These are phyloP conservation scores for Acanthosepion esculentum DNA, from an alignment of 2,888 invertebrate species.

Conservation along the genomic window DNA sequence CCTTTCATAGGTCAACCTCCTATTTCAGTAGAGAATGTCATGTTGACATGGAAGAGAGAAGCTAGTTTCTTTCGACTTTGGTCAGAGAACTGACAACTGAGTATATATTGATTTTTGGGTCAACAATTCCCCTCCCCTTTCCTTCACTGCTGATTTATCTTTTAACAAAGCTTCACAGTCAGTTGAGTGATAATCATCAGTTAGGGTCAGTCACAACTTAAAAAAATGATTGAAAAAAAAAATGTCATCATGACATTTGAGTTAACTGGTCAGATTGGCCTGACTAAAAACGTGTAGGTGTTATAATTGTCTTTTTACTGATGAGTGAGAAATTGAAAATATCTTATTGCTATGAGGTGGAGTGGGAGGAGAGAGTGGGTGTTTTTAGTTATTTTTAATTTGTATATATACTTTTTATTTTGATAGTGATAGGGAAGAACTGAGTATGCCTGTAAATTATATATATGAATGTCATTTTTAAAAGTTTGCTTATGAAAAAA, in stretches of 20 bases:
- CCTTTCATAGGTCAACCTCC: background rate
- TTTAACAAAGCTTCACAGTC: background rate
- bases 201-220: conserved; percentile 14
- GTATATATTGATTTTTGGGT: conserved; percentile 33
- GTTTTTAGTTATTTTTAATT: background rate
- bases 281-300: background rate
- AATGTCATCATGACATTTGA: background rate
- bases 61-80: conserved; percentile 17
- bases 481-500: background rate
- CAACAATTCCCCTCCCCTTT: background rate
- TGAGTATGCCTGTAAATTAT: background rate
- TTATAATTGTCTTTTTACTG: background rate
- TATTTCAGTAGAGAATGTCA: background rate
- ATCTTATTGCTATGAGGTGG: background rate
- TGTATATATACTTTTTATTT: background rate
- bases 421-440: background rate
- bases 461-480: background rate
- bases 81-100: conserved; percentile 33
- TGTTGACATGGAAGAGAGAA: background rate
- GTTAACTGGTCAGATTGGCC: conserved; percentile 9
- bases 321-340: background rate
- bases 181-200: background rate
- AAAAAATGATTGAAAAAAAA: background rate
- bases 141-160: background rate
- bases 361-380: background rate